Base-by-base conservation (phyloP, 1,140 invertebrate genomes). In the Meteorus sp. region DNA sequence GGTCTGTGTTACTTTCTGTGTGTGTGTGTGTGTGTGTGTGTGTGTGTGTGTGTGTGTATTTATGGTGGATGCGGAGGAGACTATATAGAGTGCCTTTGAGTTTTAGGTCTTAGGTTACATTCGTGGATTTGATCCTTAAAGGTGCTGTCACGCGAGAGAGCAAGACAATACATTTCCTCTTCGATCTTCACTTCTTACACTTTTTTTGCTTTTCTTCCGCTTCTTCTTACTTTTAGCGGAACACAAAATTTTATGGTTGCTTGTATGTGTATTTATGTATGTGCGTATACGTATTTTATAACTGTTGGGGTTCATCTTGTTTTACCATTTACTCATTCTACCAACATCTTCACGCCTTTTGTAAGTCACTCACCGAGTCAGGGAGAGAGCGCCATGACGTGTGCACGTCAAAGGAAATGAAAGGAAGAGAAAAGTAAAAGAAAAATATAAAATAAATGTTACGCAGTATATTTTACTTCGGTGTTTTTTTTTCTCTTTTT, bases 111-210 rank as follows among this genome's bases (percentile, higher is more conserved):
- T 61, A 59, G 62, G 59, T 64, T 61, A 59, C 62, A 44, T 60
- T 60, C 60, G 56, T 62, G 62, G 47, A 52, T 62, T 58, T 57
- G 60, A 19, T 47, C 53, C 61, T 62, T 69, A 63, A 61, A 67
- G 62, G 58, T 60, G 47, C 59, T 60, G 65, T 68, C 64, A 67
- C 61, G 64, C 61, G 56, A 56, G 60, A 55, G 48, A 56, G 29
- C 58, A 43, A 61, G 37, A 61, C 52, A 56, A 65, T 62, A 45
- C 59, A 56, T 61, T 63, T 59, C 35, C 56, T 55, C 22, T 23
- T 31, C 29, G n/a, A n/a, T n/a, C n/a, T n/a, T n/a, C n/a, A n/a
- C n/a, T n/a, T n/a, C n/a, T n/a, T n/a, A 25, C 50, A 31, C 37
- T 52, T 19, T 65, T 31, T 44, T 44, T 43, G 22, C 9, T 45